Base-by-base conservation (phyloP, 2,113 vertebrate species). In the Entomyzon cyanotis region DNA sequence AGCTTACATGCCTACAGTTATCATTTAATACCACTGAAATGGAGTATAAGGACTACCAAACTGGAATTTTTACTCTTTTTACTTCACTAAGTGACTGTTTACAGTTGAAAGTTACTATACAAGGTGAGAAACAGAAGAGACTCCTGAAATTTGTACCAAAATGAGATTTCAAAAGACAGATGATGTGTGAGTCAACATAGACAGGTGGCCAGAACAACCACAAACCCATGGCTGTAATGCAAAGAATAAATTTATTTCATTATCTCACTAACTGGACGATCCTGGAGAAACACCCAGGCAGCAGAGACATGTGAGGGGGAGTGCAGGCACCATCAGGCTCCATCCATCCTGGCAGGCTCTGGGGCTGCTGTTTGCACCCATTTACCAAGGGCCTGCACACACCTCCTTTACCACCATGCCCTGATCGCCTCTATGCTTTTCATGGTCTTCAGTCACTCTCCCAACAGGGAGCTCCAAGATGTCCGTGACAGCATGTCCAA, bases 391-490 rank as follows among this genome's bases (percentile, higher is more conserved):
- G 15, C 15, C 23, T 33, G 47, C 19, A 20, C 39, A 46, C 27
- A 4, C 0, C 0, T 2, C 11, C 10, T n/a, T 69, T 28, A 12
- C 10, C 39, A 53, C 22, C 28, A 28, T 19, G 23, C 28, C 60
- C 47, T 33, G 6, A 39, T 46, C 46, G 53, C 39, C 22, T 53
- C 39, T 53, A 46, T 23, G 28, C 18, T 62, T 62, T 46, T n/a
- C 39, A 69, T 16, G 28, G 27, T 39, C 28, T 53, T 28, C 28
- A 28, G 28, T 53, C 33, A 24, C 8, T 39, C 19, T 62, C 23
- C 39, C 39, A 69, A 39, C 1, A 28, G 27, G 28, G 28, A 69
- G 46, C 8, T 60, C 22, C 37, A 77, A 53, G 10, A 20, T 6
- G 28, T 15, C 46, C 0, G 0, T 68, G 73, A 52, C 14, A 68